Conservation (phyloP, 2,797 vertebrate genomes). For the Fistularia commersonii region DNA sequence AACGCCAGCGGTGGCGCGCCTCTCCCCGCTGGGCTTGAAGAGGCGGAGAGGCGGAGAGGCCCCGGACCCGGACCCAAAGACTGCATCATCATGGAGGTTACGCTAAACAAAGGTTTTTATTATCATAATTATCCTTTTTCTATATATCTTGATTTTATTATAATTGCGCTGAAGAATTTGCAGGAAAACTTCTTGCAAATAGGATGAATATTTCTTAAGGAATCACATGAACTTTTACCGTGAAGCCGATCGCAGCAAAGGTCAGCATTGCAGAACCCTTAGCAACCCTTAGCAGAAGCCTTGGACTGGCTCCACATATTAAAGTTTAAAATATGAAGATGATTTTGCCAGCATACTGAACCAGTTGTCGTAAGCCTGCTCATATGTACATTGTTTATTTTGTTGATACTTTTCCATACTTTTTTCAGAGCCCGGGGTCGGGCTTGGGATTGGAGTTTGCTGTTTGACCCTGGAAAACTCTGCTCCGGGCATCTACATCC, state of each 20-base stretch:
- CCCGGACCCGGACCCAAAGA: conserved; percentile 85
- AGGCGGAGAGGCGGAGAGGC: conserved; percentile 73
- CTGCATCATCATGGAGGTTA: conserved; percentile 93
- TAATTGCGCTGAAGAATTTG: too few species aligned
- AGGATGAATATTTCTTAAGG: too few species aligned
- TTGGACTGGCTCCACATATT: too few species aligned
- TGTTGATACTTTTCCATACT: background rate
- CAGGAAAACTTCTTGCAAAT: too few species aligned
- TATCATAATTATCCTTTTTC: background rate
- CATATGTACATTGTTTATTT: background rate
- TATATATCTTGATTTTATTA: background rate
- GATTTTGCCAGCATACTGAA: too few species aligned
- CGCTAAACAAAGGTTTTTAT: conserved; percentile 77
- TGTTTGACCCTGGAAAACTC: conserved; percentile 88
- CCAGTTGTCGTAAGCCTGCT: too few species aligned
- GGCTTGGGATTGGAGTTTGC: conserved; percentile 91
- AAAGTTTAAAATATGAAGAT: too few species aligned
- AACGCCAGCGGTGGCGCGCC: conserved; percentile 69
- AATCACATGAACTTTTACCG: too few species aligned
- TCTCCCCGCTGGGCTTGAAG: conserved; percentile 51
- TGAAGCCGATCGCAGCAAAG: too few species aligned
- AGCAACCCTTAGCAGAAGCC: too few species aligned
- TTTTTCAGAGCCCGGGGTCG: conserved; percentile 84
- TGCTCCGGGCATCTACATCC: conserved; percentile 90
- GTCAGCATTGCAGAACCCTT: too few species aligned